These are phyloP conservation scores for Phylloscopus trochilus DNA, from an alignment of 2,113 vertebrate genomes.

Conservation along the genomic window DNA sequence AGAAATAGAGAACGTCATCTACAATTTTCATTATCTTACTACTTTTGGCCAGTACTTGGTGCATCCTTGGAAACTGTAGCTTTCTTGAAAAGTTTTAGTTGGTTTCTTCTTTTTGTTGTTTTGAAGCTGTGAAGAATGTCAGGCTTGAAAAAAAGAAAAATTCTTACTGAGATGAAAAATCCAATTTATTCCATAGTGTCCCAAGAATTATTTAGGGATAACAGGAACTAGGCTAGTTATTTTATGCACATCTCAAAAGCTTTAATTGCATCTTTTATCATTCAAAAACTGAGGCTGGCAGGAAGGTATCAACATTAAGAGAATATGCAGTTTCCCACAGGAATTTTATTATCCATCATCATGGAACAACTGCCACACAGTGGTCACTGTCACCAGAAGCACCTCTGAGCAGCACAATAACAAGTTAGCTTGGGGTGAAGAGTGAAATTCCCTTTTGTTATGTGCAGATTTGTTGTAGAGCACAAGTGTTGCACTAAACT, in stretches of 20 bases:
- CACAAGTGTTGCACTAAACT: background rate
- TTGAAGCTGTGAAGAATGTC: background rate
- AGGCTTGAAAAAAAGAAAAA: background rate
- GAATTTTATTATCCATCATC: conserved; percentile 45
- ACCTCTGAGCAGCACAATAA: conserved; percentile 10
- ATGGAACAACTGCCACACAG: conserved; percentile 14
- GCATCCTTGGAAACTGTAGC: background rate
- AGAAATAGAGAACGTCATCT: background rate
- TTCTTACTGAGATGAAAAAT: background rate
- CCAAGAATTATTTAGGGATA: background rate
- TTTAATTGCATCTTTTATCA: conserved; percentile 64
- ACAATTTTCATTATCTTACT: background rate
- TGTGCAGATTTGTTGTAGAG: background rate
- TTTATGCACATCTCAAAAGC: conserved; percentile 33
- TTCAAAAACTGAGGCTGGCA: conserved; percentile 42
- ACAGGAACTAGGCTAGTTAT: conserved; percentile 12
- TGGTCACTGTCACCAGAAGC: conserved; percentile 23
- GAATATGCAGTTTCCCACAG: conserved; percentile 6
- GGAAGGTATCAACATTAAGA: conserved; percentile 1
- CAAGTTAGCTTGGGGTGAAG: background rate
- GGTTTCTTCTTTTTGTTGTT: background rate
- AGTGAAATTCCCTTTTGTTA: conserved; percentile 10
- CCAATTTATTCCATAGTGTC: background rate
- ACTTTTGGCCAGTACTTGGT: background rate
- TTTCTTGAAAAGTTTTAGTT: background rate